phyloP scores from a whole-genome alignment of 30 jellyfish, hydroid and myxozoan genomes.

The Aurelia sp. region DNA sequence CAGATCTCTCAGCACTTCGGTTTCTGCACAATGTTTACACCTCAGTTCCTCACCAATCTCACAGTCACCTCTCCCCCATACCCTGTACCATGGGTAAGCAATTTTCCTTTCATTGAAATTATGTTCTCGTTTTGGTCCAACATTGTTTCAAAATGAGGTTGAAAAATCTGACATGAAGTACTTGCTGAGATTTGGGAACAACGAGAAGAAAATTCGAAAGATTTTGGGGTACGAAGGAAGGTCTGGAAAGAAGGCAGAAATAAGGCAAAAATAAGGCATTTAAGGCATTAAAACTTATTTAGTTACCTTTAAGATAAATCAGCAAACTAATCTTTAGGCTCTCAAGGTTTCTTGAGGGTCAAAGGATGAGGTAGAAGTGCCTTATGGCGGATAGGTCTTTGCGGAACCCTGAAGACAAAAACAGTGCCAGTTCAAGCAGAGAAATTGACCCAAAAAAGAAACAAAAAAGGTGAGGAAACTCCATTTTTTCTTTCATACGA shows the following conservation, averaged over 20 bases:
- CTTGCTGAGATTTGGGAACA: slow-evolving; percentile 24
- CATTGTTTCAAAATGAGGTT: slow-evolving; percentile 23
- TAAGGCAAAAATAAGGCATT: background rate
- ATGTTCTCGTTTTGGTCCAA: too few relatives aligned
- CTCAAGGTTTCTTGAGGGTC: slow-evolving; percentile 84
- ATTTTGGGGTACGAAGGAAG: slow-evolving; percentile 54
- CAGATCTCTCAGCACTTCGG: too few relatives aligned
- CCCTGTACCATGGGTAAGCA: too few relatives aligned
- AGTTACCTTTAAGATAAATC: too few relatives aligned
- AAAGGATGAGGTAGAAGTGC: slow-evolving; percentile 73
- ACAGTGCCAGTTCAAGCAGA: slow-evolving; percentile 57
- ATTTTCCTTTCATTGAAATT: too few relatives aligned
- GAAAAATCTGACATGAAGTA: slow-evolving; percentile 27
- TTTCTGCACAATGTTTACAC: too few relatives aligned
- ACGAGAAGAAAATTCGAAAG: slow-evolving; percentile 21
- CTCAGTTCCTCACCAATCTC: too few relatives aligned
- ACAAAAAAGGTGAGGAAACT: slow-evolving; percentile 35
- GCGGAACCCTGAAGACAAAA: slow-evolving; percentile 76
- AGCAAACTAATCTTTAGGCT: slow-evolving; percentile 51
- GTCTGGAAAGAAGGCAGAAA: background rate
- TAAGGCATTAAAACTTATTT: background rate
- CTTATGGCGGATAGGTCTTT: slow-evolving; percentile 82
- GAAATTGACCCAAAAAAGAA: slow-evolving; percentile 21
- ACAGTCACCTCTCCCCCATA: too few relatives aligned
- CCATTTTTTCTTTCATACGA: too few relatives aligned